Percentiles rank a stretch among this genome's conserved stretches.
Evolutionary conservation across 2,113 vertebrate species (phyloP).

Genomic region (Channa maculata): DNA sequence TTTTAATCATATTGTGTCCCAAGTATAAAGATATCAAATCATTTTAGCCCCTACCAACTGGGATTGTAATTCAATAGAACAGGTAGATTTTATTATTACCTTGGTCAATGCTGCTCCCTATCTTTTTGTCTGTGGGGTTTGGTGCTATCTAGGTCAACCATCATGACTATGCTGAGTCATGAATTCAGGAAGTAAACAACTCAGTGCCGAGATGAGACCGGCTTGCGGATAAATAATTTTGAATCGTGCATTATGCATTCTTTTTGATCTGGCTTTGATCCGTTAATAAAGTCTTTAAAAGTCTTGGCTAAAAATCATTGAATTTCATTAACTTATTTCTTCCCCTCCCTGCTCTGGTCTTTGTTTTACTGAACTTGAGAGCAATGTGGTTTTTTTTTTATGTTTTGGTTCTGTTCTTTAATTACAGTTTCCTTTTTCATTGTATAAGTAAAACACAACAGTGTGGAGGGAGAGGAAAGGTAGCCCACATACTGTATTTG

Average conservation of each 20-base stretch:
- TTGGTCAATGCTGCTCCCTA: slow-evolving; percentile 43
- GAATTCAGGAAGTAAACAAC: slow-evolving; percentile 64
- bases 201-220: slow-evolving; percentile 34
- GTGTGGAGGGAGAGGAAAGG: not conserved
- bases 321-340: slow-evolving; percentile 10
- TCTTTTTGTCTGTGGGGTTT: slow-evolving; percentile 33
- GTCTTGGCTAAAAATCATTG: not conserved
- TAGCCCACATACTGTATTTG: not conserved
- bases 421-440: slow-evolving; percentile 9
- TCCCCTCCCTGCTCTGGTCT: not conserved
- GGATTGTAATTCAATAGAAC: no score
- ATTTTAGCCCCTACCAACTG: no score
- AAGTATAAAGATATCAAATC: no score
- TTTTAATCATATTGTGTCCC: no score
- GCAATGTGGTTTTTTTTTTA: not conserved
- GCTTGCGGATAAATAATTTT: slow-evolving; percentile 56
- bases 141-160: slow-evolving; percentile 62
- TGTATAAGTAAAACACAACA: slow-evolving; percentile 23
- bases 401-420: slow-evolving; percentile 4
- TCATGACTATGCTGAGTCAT: slow-evolving; percentile 51
- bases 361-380: slow-evolving; percentile 26
- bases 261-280: slow-evolving; percentile 64
- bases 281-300: slow-evolving; percentile 34
- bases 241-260: slow-evolving; percentile 56
- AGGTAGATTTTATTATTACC: not conserved